Conservation (phyloP, 1,140 invertebrate genomes). For the Elysia chlorotica region DNA sequence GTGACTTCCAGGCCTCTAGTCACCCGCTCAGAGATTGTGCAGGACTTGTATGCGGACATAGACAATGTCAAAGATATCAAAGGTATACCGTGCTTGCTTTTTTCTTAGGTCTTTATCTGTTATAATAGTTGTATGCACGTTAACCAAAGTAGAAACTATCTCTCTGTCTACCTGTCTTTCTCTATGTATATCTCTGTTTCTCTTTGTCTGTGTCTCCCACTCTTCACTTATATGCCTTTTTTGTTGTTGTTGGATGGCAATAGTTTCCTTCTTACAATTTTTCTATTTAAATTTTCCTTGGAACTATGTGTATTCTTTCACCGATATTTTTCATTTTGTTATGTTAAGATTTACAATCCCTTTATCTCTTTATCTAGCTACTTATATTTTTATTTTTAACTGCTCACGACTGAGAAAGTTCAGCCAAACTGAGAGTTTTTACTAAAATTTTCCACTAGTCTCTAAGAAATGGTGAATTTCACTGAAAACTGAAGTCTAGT, state of each 20-base stretch:
- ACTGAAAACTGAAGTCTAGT: not conserved
- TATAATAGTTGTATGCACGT: not conserved
- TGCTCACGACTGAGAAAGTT: not conserved
- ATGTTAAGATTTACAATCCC: not conserved
- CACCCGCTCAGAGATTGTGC: constrained; percentile 48
- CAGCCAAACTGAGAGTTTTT: not conserved
- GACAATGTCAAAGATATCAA: constrained; percentile 33
- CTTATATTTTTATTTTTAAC: not conserved
- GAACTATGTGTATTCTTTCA: too few relatives aligned
- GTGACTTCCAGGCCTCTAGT: constrained; percentile 47
- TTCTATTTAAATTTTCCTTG: too few relatives aligned
- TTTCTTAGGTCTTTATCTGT: not conserved
- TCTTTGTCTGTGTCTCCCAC: too few relatives aligned
- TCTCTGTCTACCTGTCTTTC: not conserved
- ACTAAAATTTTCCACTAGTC: not conserved
- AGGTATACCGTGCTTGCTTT: constrained; percentile 22
- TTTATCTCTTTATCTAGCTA: not conserved
- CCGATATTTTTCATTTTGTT: too few relatives aligned
- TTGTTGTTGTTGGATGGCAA: too few relatives aligned
- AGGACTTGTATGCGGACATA: constrained; percentile 51
- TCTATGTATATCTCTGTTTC: not conserved
- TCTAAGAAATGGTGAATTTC: not conserved
- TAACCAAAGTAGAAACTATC: not conserved
- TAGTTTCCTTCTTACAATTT: too few relatives aligned
- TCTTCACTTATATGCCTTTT: too few relatives aligned